Evolutionary conservation across 2,113 vertebrate genomes (phyloP).

Genomic region (Gallinago paraguaiae): DNA sequence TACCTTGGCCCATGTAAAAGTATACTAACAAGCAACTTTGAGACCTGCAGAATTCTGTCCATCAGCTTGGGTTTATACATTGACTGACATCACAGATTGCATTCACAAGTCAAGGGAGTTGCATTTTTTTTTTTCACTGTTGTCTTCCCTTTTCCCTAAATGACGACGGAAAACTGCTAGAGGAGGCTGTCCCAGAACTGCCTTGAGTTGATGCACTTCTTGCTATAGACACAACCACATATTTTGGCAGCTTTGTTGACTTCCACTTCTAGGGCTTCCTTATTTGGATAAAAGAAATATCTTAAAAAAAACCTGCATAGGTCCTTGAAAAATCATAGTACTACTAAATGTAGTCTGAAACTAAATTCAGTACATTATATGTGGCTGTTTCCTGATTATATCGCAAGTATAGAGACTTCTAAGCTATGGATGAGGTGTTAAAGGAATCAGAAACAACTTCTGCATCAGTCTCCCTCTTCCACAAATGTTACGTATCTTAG

Average conservation of each 20-base stretch:
- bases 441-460: slow-evolving; percentile 22
- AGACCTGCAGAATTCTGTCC: neutral
- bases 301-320: neutral
- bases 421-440: neutral
- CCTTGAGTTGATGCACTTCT: neutral
- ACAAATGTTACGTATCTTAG: neutral
- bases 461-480: neutral
- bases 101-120: neutral
- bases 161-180: neutral
- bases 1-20: neutral
- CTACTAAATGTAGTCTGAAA: neutral
- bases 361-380: neutral
- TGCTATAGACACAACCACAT: neutral
- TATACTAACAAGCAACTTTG: neutral
- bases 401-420: neutral
- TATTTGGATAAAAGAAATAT: neutral
- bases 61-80: rapidly evolving
- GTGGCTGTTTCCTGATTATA: neutral
- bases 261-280: neutral
- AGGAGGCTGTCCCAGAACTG: neutral
- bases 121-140: neutral
- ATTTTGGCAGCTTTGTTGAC: neutral
- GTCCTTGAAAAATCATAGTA: neutral
- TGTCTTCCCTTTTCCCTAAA: neutral
- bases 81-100: neutral